Evolutionary conservation across 2,797 vertebrate genomes (phyloP), one percentile per base, ranked within the genome.

Genomic region (Onychomys torridus): DNA sequence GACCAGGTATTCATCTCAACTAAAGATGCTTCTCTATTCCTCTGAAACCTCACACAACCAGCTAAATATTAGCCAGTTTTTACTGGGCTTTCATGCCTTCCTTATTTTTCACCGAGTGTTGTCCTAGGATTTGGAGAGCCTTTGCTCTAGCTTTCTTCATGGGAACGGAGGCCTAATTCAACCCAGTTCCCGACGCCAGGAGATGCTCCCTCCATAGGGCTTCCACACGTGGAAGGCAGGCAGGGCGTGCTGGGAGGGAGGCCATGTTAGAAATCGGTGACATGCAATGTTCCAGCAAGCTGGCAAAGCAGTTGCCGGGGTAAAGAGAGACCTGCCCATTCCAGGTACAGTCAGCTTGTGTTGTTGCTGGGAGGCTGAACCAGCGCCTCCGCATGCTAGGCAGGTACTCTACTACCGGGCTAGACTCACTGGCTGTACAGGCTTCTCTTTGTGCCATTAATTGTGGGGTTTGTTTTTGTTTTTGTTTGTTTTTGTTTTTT

Each of bases 91-190:
- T 61, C 34, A 83, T 27, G 43, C 55, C 17, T 90, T 84, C 40
- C 63, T 49, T 92, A 23, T 43, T 78, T 79, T 88, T 61, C 65
- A 86, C 34, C 34, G 94, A 55, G 65, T 67, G 77, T 96, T 65
- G 57, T n/a, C 89, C 57, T 75, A 57, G 21, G 71, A 77, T 93
- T 71, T 78, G 40, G 32, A 55, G 0, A 61, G 57, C 19, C 89
- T 46, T 75, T 94, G 34, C 32, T 57, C n/a, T 69, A 49, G 77
- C n/a, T 59, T 85, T 49, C 10, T 34, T 23, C 52, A 25, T 27
- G 29, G 43, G 52, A 57, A 32, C 25, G 10, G 40, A 59, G 25
- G 57, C 40, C 52, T 32, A 27, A 29, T 21, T 69, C 16, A 76
- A 61, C 76, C 14, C n/a, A 67, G 43, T 49, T 71, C 37, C 78